A percentile compares a stretch with the other conserved stretches of the same genome.
phyloP scores from a whole-genome alignment of 2,797 vertebrate species.

The Dendrocincla fuliginosa region DNA sequence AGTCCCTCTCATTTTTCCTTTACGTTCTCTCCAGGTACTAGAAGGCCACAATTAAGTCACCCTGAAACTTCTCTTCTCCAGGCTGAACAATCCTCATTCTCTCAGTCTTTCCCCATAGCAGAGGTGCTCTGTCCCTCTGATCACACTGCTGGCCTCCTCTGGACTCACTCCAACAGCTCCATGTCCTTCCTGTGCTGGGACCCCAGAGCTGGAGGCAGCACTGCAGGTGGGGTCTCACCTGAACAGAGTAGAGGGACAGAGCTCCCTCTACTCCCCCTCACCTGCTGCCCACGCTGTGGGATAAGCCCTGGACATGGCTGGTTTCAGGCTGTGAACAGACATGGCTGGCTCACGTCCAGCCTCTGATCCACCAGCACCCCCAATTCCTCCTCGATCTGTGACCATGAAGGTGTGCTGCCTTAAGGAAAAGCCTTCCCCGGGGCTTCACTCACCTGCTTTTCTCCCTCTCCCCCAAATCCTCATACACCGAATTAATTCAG shows the following conservation, averaged over 20 bases:
- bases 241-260: not conserved
- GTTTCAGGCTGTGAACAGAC: not conserved
- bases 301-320: not conserved
- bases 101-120: not conserved
- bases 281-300: not conserved
- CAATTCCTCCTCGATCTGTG: not conserved
- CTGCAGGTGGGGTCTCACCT: not conserved
- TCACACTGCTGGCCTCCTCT: not conserved
- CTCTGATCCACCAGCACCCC: not conserved
- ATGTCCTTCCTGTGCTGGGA: not conserved
- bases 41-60: not conserved
- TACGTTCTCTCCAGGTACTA: not conserved
- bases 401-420: not conserved
- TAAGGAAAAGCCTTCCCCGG: not conserved
- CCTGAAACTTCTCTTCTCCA: not conserved
- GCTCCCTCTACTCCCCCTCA: fast-evolving
- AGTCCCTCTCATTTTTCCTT: not conserved
- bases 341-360: fast-evolving
- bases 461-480: not conserved
- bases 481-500: not conserved
- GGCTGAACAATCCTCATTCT: not conserved
- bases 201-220: not conserved
- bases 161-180: fast-evolving
- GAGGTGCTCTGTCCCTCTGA: not conserved
- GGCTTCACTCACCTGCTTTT: not conserved